Evolutionary conservation across 2,113 vertebrate species (phyloP).

Genomic region (Suncus etruscus): DNA sequence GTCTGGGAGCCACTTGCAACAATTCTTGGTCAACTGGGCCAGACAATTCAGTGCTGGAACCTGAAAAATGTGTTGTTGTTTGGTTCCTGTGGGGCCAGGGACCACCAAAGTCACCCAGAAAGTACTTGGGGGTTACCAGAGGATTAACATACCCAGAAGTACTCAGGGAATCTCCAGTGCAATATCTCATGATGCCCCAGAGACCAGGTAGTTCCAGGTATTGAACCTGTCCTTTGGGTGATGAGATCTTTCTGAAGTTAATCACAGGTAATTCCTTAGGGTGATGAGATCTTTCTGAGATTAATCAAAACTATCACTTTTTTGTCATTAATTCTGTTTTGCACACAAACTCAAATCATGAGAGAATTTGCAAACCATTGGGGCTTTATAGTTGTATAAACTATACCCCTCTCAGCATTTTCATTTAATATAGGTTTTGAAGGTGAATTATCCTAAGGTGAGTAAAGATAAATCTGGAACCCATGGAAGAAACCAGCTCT

Average conservation of each 20-base stretch:
- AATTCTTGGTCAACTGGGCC: too few species aligned
- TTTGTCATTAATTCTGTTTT: not conserved
- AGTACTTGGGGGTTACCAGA: too few species aligned
- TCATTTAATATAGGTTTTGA: not conserved
- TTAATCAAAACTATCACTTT: not conserved
- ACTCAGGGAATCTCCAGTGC: too few species aligned
- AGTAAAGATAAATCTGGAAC: not conserved
- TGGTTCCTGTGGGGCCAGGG: too few species aligned
- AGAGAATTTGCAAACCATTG: constrained; percentile 32
- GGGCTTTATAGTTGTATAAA: constrained; percentile 46
- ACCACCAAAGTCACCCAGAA: too few species aligned
- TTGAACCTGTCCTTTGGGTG: not conserved
- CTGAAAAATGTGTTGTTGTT: too few species aligned
- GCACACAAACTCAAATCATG: not conserved
- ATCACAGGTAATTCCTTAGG: not conserved
- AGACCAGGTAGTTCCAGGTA: not conserved
- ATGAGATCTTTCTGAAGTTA: constrained; percentile 18
- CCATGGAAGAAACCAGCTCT: not conserved
- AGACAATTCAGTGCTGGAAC: too few species aligned
- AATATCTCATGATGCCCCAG: too few species aligned
- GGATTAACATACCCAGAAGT: too few species aligned
- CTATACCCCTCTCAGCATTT: not conserved
- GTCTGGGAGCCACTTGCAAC: too few species aligned
- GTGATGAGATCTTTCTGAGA: constrained; percentile 29
- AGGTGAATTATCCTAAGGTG: not conserved